phyloP scores from a whole-genome alignment of 2,888 invertebrate species.

The Lepidochitona cinerea region DNA sequence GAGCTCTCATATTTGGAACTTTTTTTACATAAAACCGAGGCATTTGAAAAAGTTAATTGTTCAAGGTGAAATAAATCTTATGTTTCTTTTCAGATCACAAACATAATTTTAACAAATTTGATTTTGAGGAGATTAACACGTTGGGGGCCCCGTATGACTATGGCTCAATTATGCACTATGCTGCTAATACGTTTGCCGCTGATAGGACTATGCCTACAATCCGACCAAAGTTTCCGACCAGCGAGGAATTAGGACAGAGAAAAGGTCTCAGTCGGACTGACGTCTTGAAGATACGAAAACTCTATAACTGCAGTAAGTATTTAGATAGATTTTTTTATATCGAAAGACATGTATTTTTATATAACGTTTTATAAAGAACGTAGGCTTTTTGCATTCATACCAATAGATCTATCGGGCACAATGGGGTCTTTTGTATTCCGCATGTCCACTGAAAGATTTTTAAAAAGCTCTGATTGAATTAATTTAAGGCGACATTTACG shows the following conservation, averaged over 20 bases:
- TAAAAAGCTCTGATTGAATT: too few relatives aligned
- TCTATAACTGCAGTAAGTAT: constrained; percentile 64
- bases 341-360: too few relatives aligned
- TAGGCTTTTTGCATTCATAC: too few relatives aligned
- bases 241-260: constrained; percentile 76
- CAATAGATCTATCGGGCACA: too few relatives aligned
- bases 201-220: constrained; percentile 69
- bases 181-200: constrained; percentile 73
- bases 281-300: constrained; percentile 68
- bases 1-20: too few relatives aligned
- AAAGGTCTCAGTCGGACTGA: constrained; percentile 68
- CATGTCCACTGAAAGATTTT: too few relatives aligned
- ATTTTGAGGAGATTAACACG: constrained; percentile 64
- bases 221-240: constrained; percentile 35
- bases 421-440: too few relatives aligned
- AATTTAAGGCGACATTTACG: too few relatives aligned
- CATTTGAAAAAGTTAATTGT: too few relatives aligned
- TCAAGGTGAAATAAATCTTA: too few relatives aligned
- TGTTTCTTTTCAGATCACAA: constrained; percentile 72
- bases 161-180: constrained; percentile 85
- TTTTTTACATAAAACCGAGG: too few relatives aligned
- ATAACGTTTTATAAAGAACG: too few relatives aligned
- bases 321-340: neutral
- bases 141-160: constrained; percentile 81
- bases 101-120: constrained; percentile 73